Base-by-base conservation (phyloP, 2,888 invertebrate genomes). In the Cetonia aurata region DNA sequence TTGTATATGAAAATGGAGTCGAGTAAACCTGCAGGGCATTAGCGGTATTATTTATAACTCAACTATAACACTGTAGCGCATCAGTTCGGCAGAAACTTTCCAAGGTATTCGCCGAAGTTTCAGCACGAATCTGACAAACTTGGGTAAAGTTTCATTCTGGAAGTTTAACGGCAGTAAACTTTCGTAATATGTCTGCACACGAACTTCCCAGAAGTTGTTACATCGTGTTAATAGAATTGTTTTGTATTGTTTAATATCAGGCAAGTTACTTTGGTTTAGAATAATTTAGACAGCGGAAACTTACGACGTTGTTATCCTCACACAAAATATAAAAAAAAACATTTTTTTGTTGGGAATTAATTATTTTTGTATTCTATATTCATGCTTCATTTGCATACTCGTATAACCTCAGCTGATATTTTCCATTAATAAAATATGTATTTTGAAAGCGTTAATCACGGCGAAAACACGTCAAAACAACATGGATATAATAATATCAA, bases 121-220 rank as follows among this genome's bases (percentile, higher is more conserved):
- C 33, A 17, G 50, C 62, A 65, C 48, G 62, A 65, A 65, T 65
- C 62, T 55, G 42, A 50, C 42, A 70, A 70, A 70, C 62, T 70
- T 70, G 15, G 46, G 6, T 41, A 19, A 53, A 62, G 53, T 52
- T 62, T 55, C 44, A 25, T 46, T 70, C 55, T 44, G 62, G 60
- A 60, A 69, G 46, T 60, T 70, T 65, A 65, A 53, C 65, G 52
- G 62, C 69, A 70, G 50, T 70, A 65, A 70, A 70, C 52, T 70
- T 70, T 65, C 60, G 62, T 70, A 70, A 70, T 70, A 70, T 62
- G 62, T 68, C 68, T 68, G 57, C 68, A 68, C 50, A 55, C 57
- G 25, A 68, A 68, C 68, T 68, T 68, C 31, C 17, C 48, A 19
- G 66, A 53, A 66, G 68, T 68, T 68, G 56, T 55, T 57, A 68